Evolutionary conservation across 2,888 invertebrate species (phyloP), one percentile per base, ranked within the genome.

Genomic region (Lacanobia wlatinum): DNA sequence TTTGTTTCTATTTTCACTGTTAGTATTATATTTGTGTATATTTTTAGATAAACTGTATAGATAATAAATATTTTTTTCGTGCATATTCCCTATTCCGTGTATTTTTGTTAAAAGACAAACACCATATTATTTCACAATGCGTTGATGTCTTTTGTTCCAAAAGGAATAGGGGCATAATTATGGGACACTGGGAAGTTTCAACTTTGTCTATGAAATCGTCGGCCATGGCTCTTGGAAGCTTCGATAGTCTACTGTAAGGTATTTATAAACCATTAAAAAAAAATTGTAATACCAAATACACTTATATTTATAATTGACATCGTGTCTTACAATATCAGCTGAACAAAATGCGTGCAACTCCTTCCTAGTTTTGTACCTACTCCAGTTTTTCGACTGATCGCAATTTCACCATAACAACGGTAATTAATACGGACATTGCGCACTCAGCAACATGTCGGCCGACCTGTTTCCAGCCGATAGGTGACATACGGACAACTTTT

Each of bases 401-500:
- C 59, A 78, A 83, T 85, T 85, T 82, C 79, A 81, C 79, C 76
- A 83, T 64, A 71, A 72, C 71, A 81, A 82, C 75, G 68, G 23
- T 78, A 78, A 82, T 83, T 80, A 76, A 83, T 78, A 73, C 80
- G 28, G 48, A 40, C 66, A 83, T 85, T 85, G 76, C 85, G 70
- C 40, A 72, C 55, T 66, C 63, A 77, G 67, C 83, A 72, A 77
- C 78, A 72, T 82, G 81, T 81, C 72, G 73, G 63, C 53, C 28
- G 64, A 55, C 79, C 68, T 18, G 66, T 79, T 82, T 67, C 43
- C 8, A 71, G 67, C 34, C 70, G 79, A 83, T 82, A 77, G 71
- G 75, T 81, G 83, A 82, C 74, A 76, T 72, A 80, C 67, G 82
- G 80, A 86, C 88, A 83, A 88, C 88, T 88, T 88, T 88, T 88